Evolutionary conservation across 2,113 vertebrate species (phyloP), one percentile per base, ranked within the genome.

Genomic region (Labeo rohita): DNA sequence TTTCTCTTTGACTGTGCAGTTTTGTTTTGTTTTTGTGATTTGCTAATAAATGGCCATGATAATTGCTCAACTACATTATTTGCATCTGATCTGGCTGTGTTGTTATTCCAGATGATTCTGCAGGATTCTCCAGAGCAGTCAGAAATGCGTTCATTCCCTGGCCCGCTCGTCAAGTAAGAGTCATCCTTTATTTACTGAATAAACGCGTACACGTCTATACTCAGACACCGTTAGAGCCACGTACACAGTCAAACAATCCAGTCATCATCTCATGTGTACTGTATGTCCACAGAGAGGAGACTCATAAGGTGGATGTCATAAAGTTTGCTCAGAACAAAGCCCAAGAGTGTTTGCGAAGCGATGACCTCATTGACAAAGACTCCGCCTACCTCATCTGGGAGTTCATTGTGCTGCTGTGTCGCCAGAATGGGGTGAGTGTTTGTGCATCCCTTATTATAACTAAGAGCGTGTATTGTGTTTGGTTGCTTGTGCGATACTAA

Each of bases 291-390:
- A 99, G 98, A 87, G 97, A 97, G 84, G 98, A 99, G 80, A 99
- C 98, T 39, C 98, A 99, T 89, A 99, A 99, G 93, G 98, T 99
- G 89, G 98, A 99, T 9, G 98, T 99, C 54, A 99, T 99, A 86
- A 99, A 98, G 90, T 99, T 98, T 94, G 96, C 98, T 84, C 98
- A 99, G 90, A 98, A 95, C 90, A 98, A 98, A 94, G 95, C 96
- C 13, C 86, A 96, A 28, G 95, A 96, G 80, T 98, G 97, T 91
- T 93, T 96, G 28, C 96, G 97, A 74, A 95, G 96, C 0, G 96
- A 97, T 76, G 93, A 89, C 84, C 90, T 99, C 84, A 90, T 99
- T 28, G 98, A 99, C 93, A 96, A 95, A 89, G 97, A 99, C 89
- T 99, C 98, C 36, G 96, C 98, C 8, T 94, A 93, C 85, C 96